Percentiles rank a stretch among this genome's conserved stretches.
These are phyloP conservation scores for Atlantisia rogersi DNA, from an alignment of 2,113 vertebrate genomes.

Conservation along the genomic window DNA sequence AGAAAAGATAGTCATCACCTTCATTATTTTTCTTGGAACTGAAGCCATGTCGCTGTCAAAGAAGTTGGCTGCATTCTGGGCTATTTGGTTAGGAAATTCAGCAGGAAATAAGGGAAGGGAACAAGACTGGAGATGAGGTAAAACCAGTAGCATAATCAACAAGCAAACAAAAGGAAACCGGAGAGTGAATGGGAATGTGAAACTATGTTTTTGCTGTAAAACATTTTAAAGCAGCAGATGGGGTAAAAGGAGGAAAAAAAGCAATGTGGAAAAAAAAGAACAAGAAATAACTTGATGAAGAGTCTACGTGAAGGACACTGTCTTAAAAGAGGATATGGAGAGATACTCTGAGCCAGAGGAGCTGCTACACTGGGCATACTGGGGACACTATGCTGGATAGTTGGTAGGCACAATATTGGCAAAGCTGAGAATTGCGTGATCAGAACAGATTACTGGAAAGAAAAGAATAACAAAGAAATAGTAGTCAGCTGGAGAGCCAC, in stretches of 20 bases:
- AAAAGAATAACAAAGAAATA: not conserved
- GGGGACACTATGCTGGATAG: not conserved
- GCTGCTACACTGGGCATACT: not conserved
- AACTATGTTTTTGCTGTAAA: not conserved
- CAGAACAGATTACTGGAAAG: not conserved
- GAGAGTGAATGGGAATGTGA: not conserved
- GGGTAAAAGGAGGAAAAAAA: not conserved
- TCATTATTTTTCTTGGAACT: conserved; percentile 9
- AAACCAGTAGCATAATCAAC: not conserved
- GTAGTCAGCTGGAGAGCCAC: not conserved
- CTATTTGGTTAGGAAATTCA: not conserved
- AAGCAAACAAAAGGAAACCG: not conserved
- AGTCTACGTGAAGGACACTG: rapidly evolving
- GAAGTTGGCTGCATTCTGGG: not conserved
- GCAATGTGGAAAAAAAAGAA: not conserved
- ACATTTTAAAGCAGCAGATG: not conserved
- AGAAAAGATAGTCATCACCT: not conserved
- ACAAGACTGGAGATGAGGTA: not conserved
- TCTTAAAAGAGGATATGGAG: not conserved
- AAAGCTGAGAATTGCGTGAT: not conserved
- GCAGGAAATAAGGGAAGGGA: conserved; percentile 18
- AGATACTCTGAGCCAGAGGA: not conserved
- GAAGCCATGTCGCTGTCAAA: not conserved
- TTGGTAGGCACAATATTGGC: not conserved
- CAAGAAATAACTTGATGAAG: not conserved